Evolutionary conservation across 2,888 invertebrate genomes (phyloP), one percentile per base, ranked within the genome.

Genomic region (Lumbricus terrestris): DNA sequence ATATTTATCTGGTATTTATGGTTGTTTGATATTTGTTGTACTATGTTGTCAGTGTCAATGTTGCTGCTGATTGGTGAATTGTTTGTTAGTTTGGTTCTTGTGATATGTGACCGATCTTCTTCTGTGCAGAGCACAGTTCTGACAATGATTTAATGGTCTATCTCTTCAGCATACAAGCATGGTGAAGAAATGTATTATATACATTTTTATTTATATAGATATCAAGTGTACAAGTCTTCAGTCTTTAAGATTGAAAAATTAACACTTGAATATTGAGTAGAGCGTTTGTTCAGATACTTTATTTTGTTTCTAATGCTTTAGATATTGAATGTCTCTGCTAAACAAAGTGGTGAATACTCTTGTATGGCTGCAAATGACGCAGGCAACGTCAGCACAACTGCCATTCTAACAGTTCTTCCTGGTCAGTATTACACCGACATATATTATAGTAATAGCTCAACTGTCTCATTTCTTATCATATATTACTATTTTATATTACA

Each of bases 331-430:
- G 35, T 90, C 15, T 38, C 33, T n/a, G 35, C 37, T 18, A 35
- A 88, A 18, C 82, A 82, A 6, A 82, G 69, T 89, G 90, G 90
- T n/a, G 34, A 47, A 54, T 90, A 90, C 82, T 47, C 90, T 37
- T 90, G 90, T 83, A 16, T 37, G 6, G 90, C 89, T n/a, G 82
- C 8, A n/a, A 90, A 90, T 88, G 42, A 42, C 16, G 35, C 35
- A 33, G 90, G 89, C 37, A 33, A 40, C n/a, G 89, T 85, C 38
- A n/a, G n/a, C 35, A 54, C 89, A 34, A 38, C 69, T n/a, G 90
- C 90, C 23, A n/a, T 38, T 69, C 85, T 90, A 33, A 89, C 69
- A 42, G 34, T 89, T 69, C 54, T 34, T 38, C 90, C 90, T 34
- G 54, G 88, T 69, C 8, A 69, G 69, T 69, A 69, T 69, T n/a